Percentiles rank a stretch among this genome's conserved stretches.
phyloP scores from a whole-genome alignment of 2,888 invertebrate species.

The Eubasilissa splendida region DNA sequence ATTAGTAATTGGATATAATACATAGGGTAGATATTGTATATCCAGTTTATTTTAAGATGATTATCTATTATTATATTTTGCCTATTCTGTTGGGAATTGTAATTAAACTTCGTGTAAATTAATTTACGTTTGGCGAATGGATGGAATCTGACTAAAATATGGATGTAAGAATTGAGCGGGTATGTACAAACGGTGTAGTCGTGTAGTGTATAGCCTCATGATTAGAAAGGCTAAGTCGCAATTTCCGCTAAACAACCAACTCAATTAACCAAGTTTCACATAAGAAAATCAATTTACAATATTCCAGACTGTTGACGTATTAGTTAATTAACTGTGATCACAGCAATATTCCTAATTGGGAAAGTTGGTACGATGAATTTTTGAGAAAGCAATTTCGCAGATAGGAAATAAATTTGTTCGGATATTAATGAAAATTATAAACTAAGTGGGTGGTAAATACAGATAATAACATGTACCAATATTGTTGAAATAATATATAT shows the following conservation, averaged over 20 bases:
- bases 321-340: conserved; percentile 34
- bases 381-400: conserved; percentile 36
- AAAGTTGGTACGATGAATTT: conserved; percentile 31
- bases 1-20: too few relatives aligned
- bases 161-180: too few relatives aligned
- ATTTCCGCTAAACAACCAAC: conserved; percentile 45
- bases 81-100: too few relatives aligned
- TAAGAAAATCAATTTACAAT: conserved; percentile 47
- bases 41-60: too few relatives aligned
- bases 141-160: too few relatives aligned
- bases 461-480: too few relatives aligned
- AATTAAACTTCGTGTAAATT: too few relatives aligned
- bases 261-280: conserved; percentile 45
- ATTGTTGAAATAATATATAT: too few relatives aligned
- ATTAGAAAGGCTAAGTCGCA: conserved; percentile 44
- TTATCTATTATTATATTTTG: too few relatives aligned
- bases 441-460: not conserved
- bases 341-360: conserved; percentile 37
- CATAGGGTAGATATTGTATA: too few relatives aligned
- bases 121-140: too few relatives aligned
- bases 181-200: too few relatives aligned
- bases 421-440: conserved; percentile 21
- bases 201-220: conserved; percentile 18
- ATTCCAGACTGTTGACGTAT: conserved; percentile 39
- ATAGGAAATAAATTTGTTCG: conserved; percentile 24